Conservation (phyloP, 2,113 vertebrate species). For the Mus musculus region DNA sequence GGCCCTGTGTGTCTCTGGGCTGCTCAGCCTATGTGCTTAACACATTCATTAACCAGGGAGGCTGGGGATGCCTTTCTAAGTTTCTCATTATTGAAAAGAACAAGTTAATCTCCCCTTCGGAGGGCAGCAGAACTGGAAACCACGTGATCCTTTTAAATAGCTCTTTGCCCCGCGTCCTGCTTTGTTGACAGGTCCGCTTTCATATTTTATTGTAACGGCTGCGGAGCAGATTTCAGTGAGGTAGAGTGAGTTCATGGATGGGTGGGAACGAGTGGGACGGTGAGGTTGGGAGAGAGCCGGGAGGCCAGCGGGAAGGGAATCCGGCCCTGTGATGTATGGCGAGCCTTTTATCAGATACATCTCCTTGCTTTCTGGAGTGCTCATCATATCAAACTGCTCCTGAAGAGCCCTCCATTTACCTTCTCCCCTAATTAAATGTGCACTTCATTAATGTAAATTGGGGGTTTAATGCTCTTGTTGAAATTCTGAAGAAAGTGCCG, state of each 20-base stretch:
- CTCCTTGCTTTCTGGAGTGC: constrained; percentile 85
- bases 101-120: constrained; percentile 79
- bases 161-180: background rate
- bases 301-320: constrained; percentile 32
- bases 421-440: constrained; percentile 99
- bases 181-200: constrained; percentile 52
- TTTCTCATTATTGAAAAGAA: constrained; percentile 82
- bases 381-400: constrained; percentile 90
- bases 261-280: constrained; percentile 46
- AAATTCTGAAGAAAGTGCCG: constrained; percentile 99
- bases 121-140: constrained; percentile 52
- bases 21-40: constrained; percentile 58
- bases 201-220: constrained; percentile 40
- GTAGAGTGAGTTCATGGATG: constrained; percentile 10
- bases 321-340: constrained; percentile 60
- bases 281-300: background rate
- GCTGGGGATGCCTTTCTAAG: constrained; percentile 64
- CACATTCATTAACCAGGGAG: constrained; percentile 73
- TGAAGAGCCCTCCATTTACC: constrained; percentile 92
- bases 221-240: constrained; percentile 60
- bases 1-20: background rate
- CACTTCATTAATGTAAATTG: constrained; percentile 99
- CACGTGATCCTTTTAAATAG: background rate
- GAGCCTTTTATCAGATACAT: constrained; percentile 87
- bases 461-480: constrained; percentile 99